phyloP scores from a whole-genome alignment of 2,888 invertebrate species.

The Timandra comae region DNA sequence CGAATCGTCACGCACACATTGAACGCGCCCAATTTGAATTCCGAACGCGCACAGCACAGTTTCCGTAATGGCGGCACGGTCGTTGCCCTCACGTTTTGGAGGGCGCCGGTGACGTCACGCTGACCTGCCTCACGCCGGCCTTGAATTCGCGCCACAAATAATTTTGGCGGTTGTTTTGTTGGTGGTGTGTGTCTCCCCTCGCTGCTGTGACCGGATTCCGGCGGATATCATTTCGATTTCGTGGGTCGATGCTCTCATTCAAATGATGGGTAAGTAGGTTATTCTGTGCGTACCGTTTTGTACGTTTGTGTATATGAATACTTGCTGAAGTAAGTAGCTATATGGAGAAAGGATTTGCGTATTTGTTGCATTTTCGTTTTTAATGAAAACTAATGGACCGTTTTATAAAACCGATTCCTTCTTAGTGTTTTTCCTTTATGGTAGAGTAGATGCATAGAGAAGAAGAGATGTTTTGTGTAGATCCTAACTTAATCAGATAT shows the following conservation, averaged over 20 bases:
- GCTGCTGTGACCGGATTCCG: constrained; percentile 33
- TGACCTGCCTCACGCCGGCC: constrained; percentile 70
- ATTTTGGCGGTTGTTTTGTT: constrained; percentile 34
- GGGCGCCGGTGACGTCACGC: constrained; percentile 72
- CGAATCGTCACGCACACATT: constrained; percentile 47
- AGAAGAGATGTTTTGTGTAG: too few species aligned
- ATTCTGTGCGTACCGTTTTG: too few species aligned
- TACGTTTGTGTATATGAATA: not conserved
- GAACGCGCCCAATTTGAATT: constrained; percentile 69
- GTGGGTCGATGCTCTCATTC: constrained; percentile 4
- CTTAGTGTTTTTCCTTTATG: too few species aligned
- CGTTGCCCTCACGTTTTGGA: constrained; percentile 66
- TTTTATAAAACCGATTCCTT: too few species aligned
- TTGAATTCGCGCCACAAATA: constrained; percentile 46
- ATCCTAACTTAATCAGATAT: too few species aligned
- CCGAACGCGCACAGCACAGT: constrained; percentile 70
- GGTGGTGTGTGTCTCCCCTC: constrained; percentile 21
- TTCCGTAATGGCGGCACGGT: constrained; percentile 69
- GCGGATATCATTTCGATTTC: constrained; percentile 16
- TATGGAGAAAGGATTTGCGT: too few species aligned
- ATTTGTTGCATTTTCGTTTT: too few species aligned
- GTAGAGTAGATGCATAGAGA: too few species aligned
- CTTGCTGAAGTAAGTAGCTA: not conserved
- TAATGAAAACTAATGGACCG: too few species aligned
- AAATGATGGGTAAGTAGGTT: too few species aligned